Evolutionary conservation across 2,797 vertebrate genomes (phyloP).

Genomic region (Hydrophis major): DNA sequence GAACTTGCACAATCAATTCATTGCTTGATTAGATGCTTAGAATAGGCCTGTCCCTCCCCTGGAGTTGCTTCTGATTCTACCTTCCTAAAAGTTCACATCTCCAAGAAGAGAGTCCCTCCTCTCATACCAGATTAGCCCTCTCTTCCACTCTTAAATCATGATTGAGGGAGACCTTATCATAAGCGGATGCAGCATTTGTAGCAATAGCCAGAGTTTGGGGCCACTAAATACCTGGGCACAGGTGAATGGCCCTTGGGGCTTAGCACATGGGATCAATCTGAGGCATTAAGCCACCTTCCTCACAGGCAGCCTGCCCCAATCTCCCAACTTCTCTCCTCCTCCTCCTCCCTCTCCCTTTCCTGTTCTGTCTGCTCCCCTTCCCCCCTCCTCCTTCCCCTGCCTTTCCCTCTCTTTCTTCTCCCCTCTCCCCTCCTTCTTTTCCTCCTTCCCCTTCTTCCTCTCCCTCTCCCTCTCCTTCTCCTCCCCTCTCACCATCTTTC

Average conservation of each 20-base stretch:
- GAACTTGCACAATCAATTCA: neutral
- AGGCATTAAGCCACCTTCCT: neutral
- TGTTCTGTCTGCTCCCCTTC: too few species aligned
- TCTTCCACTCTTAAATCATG: neutral
- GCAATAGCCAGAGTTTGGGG: neutral
- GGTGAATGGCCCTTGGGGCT: neutral
- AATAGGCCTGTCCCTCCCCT: neutral
- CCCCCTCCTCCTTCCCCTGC: too few species aligned
- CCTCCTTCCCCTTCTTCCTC: too few species aligned
- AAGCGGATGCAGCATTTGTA: neutral
- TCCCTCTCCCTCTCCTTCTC: too few species aligned
- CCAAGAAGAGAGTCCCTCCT: neutral
- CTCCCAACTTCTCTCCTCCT: neutral
- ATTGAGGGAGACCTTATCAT: neutral
- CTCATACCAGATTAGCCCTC: neutral
- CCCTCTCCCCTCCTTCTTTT: fast-evolving
- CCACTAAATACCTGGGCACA: neutral
- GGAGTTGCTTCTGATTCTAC: neutral
- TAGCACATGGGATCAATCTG: neutral
- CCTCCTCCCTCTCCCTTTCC: too few species aligned
- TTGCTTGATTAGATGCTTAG: neutral
- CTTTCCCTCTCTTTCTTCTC: too few species aligned
- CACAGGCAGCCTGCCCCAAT: neutral
- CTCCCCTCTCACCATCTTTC: too few species aligned
- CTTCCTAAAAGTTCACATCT: neutral